Base-by-base conservation (phyloP, 2,797 vertebrate species). In the Chelonia mydas region DNA sequence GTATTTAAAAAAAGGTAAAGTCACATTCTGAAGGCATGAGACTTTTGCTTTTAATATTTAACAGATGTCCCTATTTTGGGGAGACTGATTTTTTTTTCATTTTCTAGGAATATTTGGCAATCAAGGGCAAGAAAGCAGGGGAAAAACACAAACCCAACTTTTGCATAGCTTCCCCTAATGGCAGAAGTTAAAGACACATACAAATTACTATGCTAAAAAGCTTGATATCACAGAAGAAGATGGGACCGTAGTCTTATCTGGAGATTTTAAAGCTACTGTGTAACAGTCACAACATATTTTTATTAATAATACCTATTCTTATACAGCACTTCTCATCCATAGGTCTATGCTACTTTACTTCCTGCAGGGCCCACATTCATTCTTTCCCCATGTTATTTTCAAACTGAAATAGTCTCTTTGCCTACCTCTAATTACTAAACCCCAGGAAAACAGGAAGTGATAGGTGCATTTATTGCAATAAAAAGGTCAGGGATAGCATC, bases 21-120 rank as follows among this genome's bases (percentile, higher is more conserved):
- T 61, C 65, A 87, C 83, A 6, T 8, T 92, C 92, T 86, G 87
- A 97, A 84, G 45, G 84, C 41, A 85, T 94, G 93, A 96, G 94
- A 86, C 41, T 93, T 74, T 76, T 1, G 0, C 28, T 19, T 6
- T 89, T 81, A 7, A 55, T 81, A 88, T 94, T 82, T 51, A 88
- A 84, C 81, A 96, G 47, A 91, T 92, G 95, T 77, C 84, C 47
- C 85, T 47, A 33, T 83, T 86, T 68, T 78, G 88, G 80, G 83
- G 79, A 78, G 50, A 11, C 45, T 92, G 6, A 19, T 80, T 33
- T 90, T 59, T 57, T 27, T 45, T 47, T 47, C 57, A 50, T 85
- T 51, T 97, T 90, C 59, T 86, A 96, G 92, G 45, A 72, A 41
- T 21, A 72, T 72, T 72, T 37, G 19, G n/a, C 21, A 77, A 77